phyloP scores from a whole-genome alignment of 2,888 invertebrate genomes.

The Coecobrya sp. region DNA sequence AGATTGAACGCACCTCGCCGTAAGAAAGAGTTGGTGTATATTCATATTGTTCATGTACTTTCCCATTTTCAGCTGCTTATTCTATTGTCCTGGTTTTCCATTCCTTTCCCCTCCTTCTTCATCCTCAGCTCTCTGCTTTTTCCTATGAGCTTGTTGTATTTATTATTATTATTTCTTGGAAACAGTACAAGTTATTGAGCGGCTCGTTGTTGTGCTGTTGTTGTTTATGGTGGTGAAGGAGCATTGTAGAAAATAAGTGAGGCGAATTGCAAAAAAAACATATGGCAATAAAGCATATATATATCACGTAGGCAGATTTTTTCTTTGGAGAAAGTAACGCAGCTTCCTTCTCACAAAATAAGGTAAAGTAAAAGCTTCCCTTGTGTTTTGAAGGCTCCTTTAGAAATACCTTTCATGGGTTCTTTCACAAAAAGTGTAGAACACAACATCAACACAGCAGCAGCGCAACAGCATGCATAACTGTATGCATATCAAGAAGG shows the following conservation, averaged over 20 bases:
- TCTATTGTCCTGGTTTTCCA: constrained; percentile 63
- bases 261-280: constrained; percentile 16
- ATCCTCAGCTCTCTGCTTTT: constrained; percentile 21
- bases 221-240: neutral
- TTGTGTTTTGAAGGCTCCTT: constrained; percentile 2
- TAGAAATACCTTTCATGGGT: constrained; percentile 45
- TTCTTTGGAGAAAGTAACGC: neutral
- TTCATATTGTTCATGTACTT: neutral
- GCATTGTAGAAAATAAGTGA: constrained; percentile 29
- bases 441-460: neutral
- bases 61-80: constrained; percentile 61
- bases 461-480: neutral
- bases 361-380: constrained; percentile 36
- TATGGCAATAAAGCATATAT: constrained; percentile 10
- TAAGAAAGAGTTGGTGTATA: neutral
- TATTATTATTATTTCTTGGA: constrained; percentile 5
- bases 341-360: neutral
- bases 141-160: neutral
- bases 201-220: constrained; percentile 7
- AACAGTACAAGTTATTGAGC: constrained; percentile 1
- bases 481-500: neutral
- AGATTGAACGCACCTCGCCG: neutral
- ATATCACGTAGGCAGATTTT: neutral
- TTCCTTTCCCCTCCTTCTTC: neutral
- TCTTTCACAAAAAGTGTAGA: neutral